Percentiles rank a stretch among this genome's conserved stretches.
Conservation (phyloP, 2,888 invertebrate species). For the Glyphotaelius pellucidus region DNA sequence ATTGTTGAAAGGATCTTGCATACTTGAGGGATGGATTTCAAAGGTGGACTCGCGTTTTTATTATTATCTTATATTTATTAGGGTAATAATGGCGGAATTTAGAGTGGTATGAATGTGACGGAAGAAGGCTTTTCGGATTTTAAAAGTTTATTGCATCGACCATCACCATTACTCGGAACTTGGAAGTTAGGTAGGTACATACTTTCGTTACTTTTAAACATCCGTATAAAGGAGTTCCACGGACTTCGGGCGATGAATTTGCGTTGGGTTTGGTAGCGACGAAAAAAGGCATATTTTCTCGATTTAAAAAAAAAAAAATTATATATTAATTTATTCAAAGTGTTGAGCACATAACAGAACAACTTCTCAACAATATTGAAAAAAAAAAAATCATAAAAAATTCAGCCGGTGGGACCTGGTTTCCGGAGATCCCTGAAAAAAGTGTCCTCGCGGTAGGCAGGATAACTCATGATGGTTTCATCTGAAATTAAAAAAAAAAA, state of each 20-base stretch:
- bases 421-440: too few species aligned
- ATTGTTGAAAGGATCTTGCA: constrained; percentile 61
- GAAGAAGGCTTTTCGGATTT: constrained; percentile 17
- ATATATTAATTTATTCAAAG: too few species aligned
- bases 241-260: background rate
- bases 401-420: too few species aligned
- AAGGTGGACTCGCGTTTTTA: constrained; percentile 42
- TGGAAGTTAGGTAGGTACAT: background rate
- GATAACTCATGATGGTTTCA: too few species aligned
- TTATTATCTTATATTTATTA: constrained; percentile 54
- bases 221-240: background rate
- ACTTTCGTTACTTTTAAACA: background rate
- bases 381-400: too few species aligned
- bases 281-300: too few species aligned
- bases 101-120: constrained; percentile 36
- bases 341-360: too few species aligned
- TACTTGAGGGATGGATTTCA: constrained; percentile 48
- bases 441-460: too few species aligned
- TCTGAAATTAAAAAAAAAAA: too few species aligned
- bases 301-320: too few species aligned
- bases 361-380: too few species aligned
- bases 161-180: background rate
- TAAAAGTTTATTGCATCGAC: background rate
- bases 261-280: too few species aligned
- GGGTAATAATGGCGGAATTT: constrained; percentile 15